phyloP scores from a whole-genome alignment of 2,113 vertebrate genomes.

The Tachysurus vachellii region DNA sequence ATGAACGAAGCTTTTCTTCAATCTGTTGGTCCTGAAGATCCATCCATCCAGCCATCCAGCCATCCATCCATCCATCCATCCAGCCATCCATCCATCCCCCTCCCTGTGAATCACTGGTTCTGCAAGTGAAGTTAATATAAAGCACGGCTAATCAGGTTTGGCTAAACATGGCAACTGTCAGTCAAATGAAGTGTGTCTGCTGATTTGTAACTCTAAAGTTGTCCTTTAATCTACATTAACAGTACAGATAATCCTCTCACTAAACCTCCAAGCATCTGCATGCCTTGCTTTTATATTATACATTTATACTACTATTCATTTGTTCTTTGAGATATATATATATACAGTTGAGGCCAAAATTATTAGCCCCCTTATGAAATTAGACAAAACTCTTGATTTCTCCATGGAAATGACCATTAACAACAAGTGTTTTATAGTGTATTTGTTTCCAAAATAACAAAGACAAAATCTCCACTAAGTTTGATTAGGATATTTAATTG shows the following conservation, averaged over 20 bases:
- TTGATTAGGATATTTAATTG: too few relatives aligned
- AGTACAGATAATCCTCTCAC: background rate
- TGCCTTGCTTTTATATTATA: background rate
- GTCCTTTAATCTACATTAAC: constrained; percentile 59
- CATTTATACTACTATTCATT: background rate
- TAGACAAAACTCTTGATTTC: too few relatives aligned
- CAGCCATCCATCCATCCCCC: too few relatives aligned
- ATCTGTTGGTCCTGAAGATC: too few relatives aligned
- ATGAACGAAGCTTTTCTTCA: too few relatives aligned
- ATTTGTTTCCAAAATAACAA: too few relatives aligned
- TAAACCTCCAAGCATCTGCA: background rate
- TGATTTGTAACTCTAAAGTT: constrained; percentile 55
- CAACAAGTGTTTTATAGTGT: too few relatives aligned
- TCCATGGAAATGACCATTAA: too few relatives aligned
- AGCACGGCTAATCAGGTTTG: constrained; percentile 56
- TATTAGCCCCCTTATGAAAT: too few relatives aligned
- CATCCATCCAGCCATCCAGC: background rate
- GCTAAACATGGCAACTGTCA: constrained; percentile 65
- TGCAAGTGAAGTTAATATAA: background rate
- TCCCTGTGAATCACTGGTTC: background rate
- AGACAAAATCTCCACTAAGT: too few relatives aligned
- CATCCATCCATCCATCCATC: too few relatives aligned
- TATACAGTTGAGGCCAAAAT: too few relatives aligned
- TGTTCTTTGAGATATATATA: background rate
- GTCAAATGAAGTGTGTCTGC: constrained; percentile 65